Conservation (phyloP, 2,113 vertebrate species). For the Rattus norvegicus region GRCr8 NC_086023.1:74622001-74622500, state of each 20-base stretch:
- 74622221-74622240: not conserved
- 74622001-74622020: no score
- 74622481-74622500: slow-evolving; percentile 58
- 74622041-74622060: slow-evolving; percentile 27
- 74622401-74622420: not conserved
- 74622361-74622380: not conserved
- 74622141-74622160: not conserved
- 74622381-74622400: not conserved
- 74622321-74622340: not conserved
- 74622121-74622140: not conserved
- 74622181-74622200: not conserved
- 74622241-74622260: not conserved
- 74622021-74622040: not conserved
- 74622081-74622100: not conserved
- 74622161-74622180: not conserved
- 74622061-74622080: not conserved
- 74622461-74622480: not conserved
- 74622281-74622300: not conserved
- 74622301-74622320: not conserved
- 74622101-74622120: not conserved
- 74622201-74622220: not conserved
- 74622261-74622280: not conserved
- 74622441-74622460: not conserved
- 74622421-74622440: not conserved
- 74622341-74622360: not conserved